These are phyloP conservation scores for Acropora yongei DNA, from an alignment of 64 coral and sea anemone species.

Conservation along the genomic window DNA sequence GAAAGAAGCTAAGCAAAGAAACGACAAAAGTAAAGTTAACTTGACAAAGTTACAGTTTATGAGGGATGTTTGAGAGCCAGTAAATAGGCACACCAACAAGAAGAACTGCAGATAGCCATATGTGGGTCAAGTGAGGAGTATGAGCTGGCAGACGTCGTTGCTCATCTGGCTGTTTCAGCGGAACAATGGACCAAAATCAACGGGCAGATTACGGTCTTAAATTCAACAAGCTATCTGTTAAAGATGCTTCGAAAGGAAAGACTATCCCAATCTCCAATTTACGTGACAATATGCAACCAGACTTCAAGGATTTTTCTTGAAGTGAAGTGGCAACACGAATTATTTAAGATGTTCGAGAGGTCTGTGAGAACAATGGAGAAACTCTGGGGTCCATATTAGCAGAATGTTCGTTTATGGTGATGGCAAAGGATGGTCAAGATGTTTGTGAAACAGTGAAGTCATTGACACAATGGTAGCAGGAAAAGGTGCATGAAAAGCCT, in stretches of 20 bases:
- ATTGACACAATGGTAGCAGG: not conserved
- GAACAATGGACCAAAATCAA: slow-evolving; percentile 31
- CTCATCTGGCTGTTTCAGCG: slow-evolving; percentile 37
- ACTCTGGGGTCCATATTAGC: no score
- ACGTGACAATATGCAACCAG: no score
- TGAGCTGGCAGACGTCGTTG: slow-evolving; percentile 12
- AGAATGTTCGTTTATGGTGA: not conserved
- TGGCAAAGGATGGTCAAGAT: not conserved
- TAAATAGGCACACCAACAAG: slow-evolving; percentile 37
- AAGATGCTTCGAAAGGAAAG: no score
- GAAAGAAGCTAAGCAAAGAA: not conserved
- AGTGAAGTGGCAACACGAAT: no score
- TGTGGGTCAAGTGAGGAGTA: slow-evolving; percentile 55
- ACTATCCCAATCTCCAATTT: no score
- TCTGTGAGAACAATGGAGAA: no score
- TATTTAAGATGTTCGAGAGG: no score
- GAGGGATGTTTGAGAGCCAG: slow-evolving; percentile 33
- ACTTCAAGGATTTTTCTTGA: no score
- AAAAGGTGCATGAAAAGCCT: slow-evolving; percentile 31
- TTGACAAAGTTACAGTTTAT: slow-evolving; percentile 49
- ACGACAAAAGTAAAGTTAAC: slow-evolving; percentile 5
- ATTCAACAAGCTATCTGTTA: no score
- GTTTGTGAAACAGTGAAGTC: not conserved
- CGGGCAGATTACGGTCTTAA: slow-evolving; percentile 29
- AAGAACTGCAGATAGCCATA: slow-evolving; percentile 29